These are phyloP conservation scores for Himalopsyche tibetana DNA, from an alignment of 2,888 invertebrate species.

Conservation along the genomic window DNA sequence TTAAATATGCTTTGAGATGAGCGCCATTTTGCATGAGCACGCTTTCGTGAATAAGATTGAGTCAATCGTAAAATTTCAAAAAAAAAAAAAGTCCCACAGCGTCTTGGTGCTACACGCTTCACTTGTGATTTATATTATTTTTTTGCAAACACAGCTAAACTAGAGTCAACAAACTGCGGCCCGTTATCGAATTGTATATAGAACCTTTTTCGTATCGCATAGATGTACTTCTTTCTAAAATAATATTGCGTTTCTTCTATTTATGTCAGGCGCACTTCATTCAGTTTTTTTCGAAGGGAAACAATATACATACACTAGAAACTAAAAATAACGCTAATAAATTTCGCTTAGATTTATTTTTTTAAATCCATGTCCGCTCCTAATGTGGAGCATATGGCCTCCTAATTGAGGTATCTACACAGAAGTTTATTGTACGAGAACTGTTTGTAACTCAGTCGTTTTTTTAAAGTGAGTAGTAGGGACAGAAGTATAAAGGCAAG, in stretches of 20 bases:
- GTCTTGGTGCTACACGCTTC: constrained; percentile 3
- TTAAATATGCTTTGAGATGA: background rate
- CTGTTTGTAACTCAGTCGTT: no score
- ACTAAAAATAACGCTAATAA: no score
- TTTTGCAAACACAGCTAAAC: constrained; percentile 12
- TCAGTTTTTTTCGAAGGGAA: background rate
- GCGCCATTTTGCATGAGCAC: background rate
- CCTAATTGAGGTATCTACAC: no score
- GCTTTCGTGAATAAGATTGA: background rate
- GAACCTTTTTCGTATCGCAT: background rate
- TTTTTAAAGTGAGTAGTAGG: no score
- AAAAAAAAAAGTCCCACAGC: constrained; percentile 11
- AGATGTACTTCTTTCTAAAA: background rate
- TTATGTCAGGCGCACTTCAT: background rate
- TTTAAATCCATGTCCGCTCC: no score
- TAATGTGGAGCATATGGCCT: no score
- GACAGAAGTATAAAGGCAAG: no score
- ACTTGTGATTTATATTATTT: background rate
- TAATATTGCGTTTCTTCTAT: background rate
- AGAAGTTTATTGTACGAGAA: no score
- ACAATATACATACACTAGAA: background rate
- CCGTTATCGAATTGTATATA: background rate
- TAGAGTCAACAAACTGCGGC: constrained; percentile 11
- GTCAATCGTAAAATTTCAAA: background rate
- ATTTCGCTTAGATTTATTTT: no score